Evolutionary conservation across 2,888 invertebrate species (phyloP), one percentile per base, ranked within the genome.

Genomic region (Callimorpha dominula): DNA sequence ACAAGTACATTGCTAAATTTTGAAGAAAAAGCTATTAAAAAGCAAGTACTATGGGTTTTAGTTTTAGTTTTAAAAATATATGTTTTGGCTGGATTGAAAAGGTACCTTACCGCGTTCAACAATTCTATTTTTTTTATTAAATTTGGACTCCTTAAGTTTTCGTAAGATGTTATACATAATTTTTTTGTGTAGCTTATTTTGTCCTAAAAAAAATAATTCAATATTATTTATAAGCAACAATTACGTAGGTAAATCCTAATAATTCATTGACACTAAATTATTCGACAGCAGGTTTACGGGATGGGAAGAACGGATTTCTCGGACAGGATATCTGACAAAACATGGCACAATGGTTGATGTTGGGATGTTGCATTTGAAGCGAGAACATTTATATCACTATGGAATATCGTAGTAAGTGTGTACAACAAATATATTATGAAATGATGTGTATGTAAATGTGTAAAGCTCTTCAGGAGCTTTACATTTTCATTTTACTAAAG

Each of bases 91-190:
- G 31, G 31, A 31, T 31, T 17, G 0, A n/a, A n/a, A 17, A 54
- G 43, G 43, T 64, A 0, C 43, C 42, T 62, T 43, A 43, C 64
- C 64, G 11, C 64, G 64, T 46, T 5, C 43, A 17, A 64, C n/a
- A 64, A 43, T n/a, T 42, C 17, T 63, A 63, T 63, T 42, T 43
- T 43, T 64, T 42, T 64, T 64, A n/a, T 46, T 17, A n/a, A n/a
- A 64, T n/a, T 43, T 64, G n/a, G 43, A 64, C 4, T 64, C 11
- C 43, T n/a, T 64, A 6, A 46, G 11, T 64, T 64, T 64, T n/a
- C 43, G 11, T 64, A 64, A 64, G n/a, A 1, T 5, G 11, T 64
- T 54, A n/a, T 7, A 54, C 4, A 54, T n/a, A 42, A n/a, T n/a
- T 4, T 12, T 43, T 64, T 64, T 64, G 64, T 64, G 17, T 46